A percentile compares a stretch with the other conserved stretches of the same genome.
These are phyloP conservation scores for Chanos chanos DNA, from an alignment of 2,797 vertebrate genomes.

Conservation along the genomic window DNA sequence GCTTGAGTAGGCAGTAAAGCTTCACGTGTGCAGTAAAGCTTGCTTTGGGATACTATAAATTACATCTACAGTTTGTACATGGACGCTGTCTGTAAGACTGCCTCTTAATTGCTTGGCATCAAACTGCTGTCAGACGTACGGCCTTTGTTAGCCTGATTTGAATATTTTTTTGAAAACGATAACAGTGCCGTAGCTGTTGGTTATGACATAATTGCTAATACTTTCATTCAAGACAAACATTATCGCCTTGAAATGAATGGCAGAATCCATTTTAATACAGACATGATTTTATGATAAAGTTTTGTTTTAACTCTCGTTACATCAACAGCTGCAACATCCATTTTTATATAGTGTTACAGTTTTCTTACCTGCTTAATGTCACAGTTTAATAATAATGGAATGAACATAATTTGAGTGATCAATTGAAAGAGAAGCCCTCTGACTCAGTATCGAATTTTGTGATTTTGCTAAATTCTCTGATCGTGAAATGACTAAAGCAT, in stretches of 20 bases:
- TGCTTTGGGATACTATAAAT: not conserved
- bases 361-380: constrained; percentile 29
- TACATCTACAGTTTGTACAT: not conserved
- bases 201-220: too few relatives aligned
- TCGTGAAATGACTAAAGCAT: too few relatives aligned
- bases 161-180: too few relatives aligned
- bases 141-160: too few relatives aligned
- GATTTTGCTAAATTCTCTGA: constrained; percentile 62
- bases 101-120: not conserved
- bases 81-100: not conserved
- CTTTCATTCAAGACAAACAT: too few relatives aligned
- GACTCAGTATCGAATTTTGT: constrained; percentile 41
- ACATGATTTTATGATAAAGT: too few relatives aligned
- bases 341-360: not conserved
- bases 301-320: constrained; percentile 8
- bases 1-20: not conserved
- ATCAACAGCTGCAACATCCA: not conserved
- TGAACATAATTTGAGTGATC: constrained; percentile 6
- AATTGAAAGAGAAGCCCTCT: constrained; percentile 27
- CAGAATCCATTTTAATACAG: not conserved
- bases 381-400: constrained; percentile 36
- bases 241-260: not conserved
- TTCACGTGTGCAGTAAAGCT: not conserved
- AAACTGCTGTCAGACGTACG: not conserved
- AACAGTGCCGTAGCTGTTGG: too few relatives aligned